Evolutionary conservation across 2,888 invertebrate genomes (phyloP), one percentile per base, ranked within the genome.

Genomic region (Euclidia mi): DNA sequence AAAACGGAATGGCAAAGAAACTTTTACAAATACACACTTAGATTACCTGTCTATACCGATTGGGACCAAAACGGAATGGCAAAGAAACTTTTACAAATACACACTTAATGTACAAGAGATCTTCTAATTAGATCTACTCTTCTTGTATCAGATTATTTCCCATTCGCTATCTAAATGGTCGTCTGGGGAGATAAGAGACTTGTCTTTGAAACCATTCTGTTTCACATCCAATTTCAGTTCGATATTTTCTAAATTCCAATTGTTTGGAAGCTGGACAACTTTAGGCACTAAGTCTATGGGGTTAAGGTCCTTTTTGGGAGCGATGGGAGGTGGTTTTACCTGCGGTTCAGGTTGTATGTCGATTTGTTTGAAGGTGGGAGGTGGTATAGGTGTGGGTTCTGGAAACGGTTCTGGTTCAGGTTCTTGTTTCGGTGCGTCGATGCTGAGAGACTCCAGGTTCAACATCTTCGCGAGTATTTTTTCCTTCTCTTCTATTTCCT

Each of bases 401-500:
- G 63, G 61, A 25, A 25, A 25, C 0, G 55, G 53, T 3, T 25
- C 20, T 3, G 63, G 25, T 15, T 57, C 42, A 2, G 34, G 35
- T 1, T 69, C 73, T 0, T 41, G 11, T 47, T 73, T 76, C 9
- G 60, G 53, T 0, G 52, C 56, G 56, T 70, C 71, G 52, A 92
- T 91, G 74, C 91, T 92, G 15, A 92, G 82, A 0, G 94, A 94
- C 47, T 96, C 96, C 38, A 96, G 92, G 79, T 96, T 95, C 25
- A 97, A 88, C 81, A 96, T 94, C 77, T 96, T 96, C 0, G 96
- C 96, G 10, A 97, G 86, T 14, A 96, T 95, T 82, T 96, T 96
- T 74, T 97, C 97, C 82, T 97, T 97, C 64, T 96, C 95, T 81
- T 96, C 96, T 34, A 97, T 96, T 66, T 97, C 96, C 68, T 96